phyloP scores from a whole-genome alignment of 2,113 vertebrate genomes.

The Gymnarchus niloticus region DNA sequence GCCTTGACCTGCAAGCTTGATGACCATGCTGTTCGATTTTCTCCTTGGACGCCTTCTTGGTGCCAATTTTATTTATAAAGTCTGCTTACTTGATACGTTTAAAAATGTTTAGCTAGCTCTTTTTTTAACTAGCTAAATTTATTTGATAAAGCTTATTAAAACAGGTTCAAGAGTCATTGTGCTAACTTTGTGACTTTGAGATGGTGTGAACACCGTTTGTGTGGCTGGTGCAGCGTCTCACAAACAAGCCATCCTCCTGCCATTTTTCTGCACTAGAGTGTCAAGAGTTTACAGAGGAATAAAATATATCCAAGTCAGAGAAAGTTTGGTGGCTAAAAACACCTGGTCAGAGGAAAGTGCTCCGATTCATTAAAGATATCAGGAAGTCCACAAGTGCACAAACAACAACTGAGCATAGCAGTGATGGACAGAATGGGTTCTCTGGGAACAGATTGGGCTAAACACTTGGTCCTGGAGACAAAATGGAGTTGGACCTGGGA shows the following conservation, averaged over 20 bases:
- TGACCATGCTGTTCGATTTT: neutral
- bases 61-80: neutral
- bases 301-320: neutral
- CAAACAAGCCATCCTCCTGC: neutral
- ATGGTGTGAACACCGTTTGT: too few species aligned
- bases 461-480: neutral
- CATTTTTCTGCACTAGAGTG: neutral
- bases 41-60: neutral
- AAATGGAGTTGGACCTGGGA: neutral
- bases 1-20: neutral
- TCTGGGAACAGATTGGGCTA: too few species aligned
- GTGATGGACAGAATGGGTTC: neutral
- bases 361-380: neutral
- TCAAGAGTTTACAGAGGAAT: neutral
- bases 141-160: neutral
- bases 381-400: neutral
- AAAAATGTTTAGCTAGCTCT: neutral
- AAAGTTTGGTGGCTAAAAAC: neutral
- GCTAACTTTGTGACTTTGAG: too few species aligned
- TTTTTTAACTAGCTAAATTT: neutral
- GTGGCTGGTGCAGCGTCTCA: too few species aligned
- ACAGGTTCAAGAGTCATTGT: neutral
- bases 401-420: neutral
- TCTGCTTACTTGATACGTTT: neutral
- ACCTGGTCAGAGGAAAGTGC: neutral